Conservation (phyloP, 1,140 invertebrate genomes). For the Fragariocoptes setiger region DNA sequence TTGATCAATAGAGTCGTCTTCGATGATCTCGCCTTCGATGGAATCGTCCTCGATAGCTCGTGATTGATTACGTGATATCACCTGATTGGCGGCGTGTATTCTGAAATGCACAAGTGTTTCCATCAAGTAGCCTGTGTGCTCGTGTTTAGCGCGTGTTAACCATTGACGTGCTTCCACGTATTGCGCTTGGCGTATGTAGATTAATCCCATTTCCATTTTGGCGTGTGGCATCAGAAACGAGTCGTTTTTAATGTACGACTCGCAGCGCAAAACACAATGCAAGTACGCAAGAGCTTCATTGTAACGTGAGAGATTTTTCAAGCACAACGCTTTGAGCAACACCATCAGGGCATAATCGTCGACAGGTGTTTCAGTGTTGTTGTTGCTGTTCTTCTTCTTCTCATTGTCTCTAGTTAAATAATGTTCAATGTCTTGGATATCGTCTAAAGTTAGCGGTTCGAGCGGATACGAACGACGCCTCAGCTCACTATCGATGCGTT, state of each 20-base stretch:
- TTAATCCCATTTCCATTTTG: constrained; percentile 45
- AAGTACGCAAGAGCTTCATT: neutral
- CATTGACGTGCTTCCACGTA: constrained; percentile 30
- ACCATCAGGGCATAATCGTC: constrained; percentile 22
- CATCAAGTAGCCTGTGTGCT: constrained; percentile 13
- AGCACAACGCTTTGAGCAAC: constrained; percentile 47
- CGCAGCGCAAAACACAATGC: neutral
- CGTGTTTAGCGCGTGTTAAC: constrained; percentile 39
- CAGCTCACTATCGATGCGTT: constrained; percentile 30
- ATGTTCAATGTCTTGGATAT: too few relatives aligned
- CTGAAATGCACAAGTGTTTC: constrained; percentile 9
- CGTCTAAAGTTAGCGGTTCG: neutral
- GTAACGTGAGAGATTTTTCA: constrained; percentile 22
- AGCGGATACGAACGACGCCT: neutral
- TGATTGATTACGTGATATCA: too few relatives aligned
- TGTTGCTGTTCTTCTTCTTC: neutral
- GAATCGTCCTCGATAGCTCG: too few relatives aligned
- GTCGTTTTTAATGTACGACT: constrained; percentile 27
- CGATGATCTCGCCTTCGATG: too few relatives aligned
- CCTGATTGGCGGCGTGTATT: constrained; percentile 5
- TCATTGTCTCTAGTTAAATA: neutral
- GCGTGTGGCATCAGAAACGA: constrained; percentile 55
- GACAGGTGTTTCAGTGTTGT: neutral
- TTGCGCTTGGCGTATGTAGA: constrained; percentile 33
- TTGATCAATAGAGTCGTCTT: too few relatives aligned